A percentile compares a stretch with the other conserved stretches of the same genome.
phyloP scores from a whole-genome alignment of 1,140 invertebrate genomes.

The Caenorhabditis inopinata region DNA sequence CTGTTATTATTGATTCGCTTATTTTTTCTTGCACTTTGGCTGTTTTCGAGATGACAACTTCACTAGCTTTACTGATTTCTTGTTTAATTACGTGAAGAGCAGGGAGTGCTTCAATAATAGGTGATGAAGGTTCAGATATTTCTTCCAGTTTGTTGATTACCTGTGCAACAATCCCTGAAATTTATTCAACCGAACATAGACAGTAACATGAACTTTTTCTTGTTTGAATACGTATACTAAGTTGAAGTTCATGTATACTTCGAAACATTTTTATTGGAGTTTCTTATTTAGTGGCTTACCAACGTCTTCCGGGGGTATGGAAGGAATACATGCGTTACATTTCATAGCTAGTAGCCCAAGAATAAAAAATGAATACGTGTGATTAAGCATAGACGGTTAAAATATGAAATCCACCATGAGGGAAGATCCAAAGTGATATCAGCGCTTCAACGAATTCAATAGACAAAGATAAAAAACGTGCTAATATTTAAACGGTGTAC shows the following conservation, averaged over 20 bases:
- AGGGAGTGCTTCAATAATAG: neutral
- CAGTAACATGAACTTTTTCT: too few species aligned
- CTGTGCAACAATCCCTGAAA: neutral
- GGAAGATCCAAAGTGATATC: neutral
- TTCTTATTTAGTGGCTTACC: neutral
- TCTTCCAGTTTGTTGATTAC: neutral
- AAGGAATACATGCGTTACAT: neutral
- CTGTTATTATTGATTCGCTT: neutral
- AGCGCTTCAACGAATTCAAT: neutral
- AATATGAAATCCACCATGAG: slow-evolving; percentile 16
- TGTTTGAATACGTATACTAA: too few species aligned
- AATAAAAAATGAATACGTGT: slow-evolving; percentile 26
- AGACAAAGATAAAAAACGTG: neutral
- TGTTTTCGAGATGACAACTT: neutral
- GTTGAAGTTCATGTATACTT: too few species aligned
- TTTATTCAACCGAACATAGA: too few species aligned
- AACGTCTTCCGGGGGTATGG: neutral
- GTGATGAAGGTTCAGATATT: neutral
- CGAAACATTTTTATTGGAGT: too few species aligned
- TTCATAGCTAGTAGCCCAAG: neutral
- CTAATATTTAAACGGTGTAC: slow-evolving; percentile 1
- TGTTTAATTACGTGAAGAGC: neutral
- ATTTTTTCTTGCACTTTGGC: neutral
- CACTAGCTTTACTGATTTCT: neutral
- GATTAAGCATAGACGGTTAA: slow-evolving; percentile 13